Percentiles rank a stretch among this genome's conserved stretches.
These are phyloP conservation scores for Phrixothrix hirtus DNA, from an alignment of 2,888 invertebrate species.

Conservation along the genomic window DNA sequence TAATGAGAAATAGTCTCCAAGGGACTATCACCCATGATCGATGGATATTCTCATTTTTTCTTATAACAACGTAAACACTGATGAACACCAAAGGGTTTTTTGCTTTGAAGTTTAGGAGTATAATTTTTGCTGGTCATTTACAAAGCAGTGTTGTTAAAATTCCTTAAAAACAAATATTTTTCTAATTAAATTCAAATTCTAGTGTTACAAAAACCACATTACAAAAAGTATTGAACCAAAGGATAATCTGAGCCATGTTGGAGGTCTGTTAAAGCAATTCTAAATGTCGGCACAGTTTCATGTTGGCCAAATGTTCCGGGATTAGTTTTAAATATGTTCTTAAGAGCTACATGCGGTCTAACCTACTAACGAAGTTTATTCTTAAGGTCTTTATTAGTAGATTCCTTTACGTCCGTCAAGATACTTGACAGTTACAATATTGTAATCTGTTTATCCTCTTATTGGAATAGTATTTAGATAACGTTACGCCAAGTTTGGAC, in stretches of 20 bases:
- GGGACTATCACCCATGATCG: constrained; percentile 31
- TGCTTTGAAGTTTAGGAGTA: too few species aligned
- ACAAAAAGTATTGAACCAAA: background rate
- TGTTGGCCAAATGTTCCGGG: constrained; percentile 30
- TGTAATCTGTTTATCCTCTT: constrained; percentile 31
- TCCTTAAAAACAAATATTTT: background rate
- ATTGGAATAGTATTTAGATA: constrained; percentile 21
- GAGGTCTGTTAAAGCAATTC: constrained; percentile 20
- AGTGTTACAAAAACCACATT: background rate
- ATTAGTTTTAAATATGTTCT: constrained; percentile 27
- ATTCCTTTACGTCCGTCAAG: constrained; percentile 18
- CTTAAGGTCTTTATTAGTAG: constrained; percentile 19
- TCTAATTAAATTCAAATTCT: background rate
- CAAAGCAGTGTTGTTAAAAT: background rate
- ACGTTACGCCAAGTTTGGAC: constrained; percentile 12
- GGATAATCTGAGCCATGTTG: constrained; percentile 18
- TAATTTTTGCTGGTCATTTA: too few species aligned
- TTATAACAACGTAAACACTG: constrained; percentile 18
- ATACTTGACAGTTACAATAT: constrained; percentile 19
- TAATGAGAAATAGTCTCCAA: constrained; percentile 34
- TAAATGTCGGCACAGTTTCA: constrained; percentile 25
- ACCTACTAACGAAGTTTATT: constrained; percentile 25
- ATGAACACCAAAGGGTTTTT: constrained; percentile 12
- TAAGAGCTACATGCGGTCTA: constrained; percentile 16
- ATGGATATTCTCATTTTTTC: constrained; percentile 16